A percentile compares a stretch with the other conserved stretches of the same genome.
Conservation (phyloP, 2,113 vertebrate species). For the Dolichallabes microphthalmus region DNA sequence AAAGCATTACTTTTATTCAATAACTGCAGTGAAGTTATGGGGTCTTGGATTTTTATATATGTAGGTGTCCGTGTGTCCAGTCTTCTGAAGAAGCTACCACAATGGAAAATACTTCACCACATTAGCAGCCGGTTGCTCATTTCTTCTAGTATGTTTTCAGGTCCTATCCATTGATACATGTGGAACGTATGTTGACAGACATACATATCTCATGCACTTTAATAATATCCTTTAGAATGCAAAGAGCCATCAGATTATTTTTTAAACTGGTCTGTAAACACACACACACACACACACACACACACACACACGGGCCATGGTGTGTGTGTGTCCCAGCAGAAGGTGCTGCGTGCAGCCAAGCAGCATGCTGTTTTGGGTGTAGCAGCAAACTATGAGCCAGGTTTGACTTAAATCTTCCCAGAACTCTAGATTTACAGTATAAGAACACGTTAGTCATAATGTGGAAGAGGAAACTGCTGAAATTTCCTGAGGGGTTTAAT, state of each 20-base stretch:
- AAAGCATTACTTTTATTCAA: not conserved
- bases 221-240: not conserved
- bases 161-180: not conserved
- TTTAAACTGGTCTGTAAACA: not conserved
- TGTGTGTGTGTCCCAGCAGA: not conserved
- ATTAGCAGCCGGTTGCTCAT: not conserved
- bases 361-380: not conserved
- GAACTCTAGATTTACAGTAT: conserved; percentile 26
- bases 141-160: not conserved
- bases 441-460: not conserved
- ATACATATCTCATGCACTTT: not conserved
- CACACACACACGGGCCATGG: not conserved
- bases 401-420: conserved; percentile 12
- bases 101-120: not conserved
- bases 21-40: not conserved
- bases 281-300: not conserved
- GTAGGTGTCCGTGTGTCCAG: not conserved
- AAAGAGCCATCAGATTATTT: not conserved
- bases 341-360: conserved; percentile 16
- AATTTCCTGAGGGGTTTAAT: not conserved
- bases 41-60: not conserved
- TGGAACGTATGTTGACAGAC: not conserved
- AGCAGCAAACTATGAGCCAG: conserved; percentile 19
- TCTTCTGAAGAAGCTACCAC: not conserved
- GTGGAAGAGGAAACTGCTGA: not conserved